Evolutionary conservation across 2,797 vertebrate genomes (phyloP), one percentile per base, ranked within the genome.

Genomic region (Cynodonichthys magdalenae): DNA sequence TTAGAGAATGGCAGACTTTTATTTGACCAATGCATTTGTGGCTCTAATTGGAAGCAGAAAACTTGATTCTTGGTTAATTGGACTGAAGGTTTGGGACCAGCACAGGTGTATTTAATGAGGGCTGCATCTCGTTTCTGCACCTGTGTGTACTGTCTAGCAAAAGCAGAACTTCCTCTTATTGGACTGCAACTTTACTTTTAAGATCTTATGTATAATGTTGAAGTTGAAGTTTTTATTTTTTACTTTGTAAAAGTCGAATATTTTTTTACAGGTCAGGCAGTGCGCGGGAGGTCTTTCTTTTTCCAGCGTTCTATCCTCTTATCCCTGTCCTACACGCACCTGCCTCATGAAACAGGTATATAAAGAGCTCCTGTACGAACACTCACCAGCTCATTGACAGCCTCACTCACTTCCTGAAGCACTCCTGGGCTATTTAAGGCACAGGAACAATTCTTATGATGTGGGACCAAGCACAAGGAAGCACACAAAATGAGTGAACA

Each of bases 341-440:
- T 51, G 18, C 29, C 34, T 47, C 29, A 41, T 48, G 44, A 67
- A 53, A 48, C 14, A 36, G 24, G 39, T 27, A n/a, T 46, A 12
- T 8, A 24, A 51, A n/a, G 10, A 6, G 47, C 39, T 59, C 27
- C 18, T 31, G 41, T 53, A 42, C 17, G 52, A 55, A 80, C 44
- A 62, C 67, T 71, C 59, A 44, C 54, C 54, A 59, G 48, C 71
- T 68, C 45, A 44, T 42, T 41, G 47, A 73, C 66, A 63, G 60
- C 56, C 47, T 70, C 60, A 53, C 53, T 66, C 51, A 17, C 34
- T 60, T 47, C 48, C 31, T 47, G 12, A 59, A 70, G 71, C 68
- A 74, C 61, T 76, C 72, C 57, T 47, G 62, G 77, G 80, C 63
- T 83, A 83, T 90, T 81, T 80, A 62, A 55, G 57, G 78, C 67